Evolutionary conservation across 2,113 vertebrate genomes (phyloP), one percentile per base, ranked within the genome.

Genomic region (Crotophaga sulcirostris): DNA sequence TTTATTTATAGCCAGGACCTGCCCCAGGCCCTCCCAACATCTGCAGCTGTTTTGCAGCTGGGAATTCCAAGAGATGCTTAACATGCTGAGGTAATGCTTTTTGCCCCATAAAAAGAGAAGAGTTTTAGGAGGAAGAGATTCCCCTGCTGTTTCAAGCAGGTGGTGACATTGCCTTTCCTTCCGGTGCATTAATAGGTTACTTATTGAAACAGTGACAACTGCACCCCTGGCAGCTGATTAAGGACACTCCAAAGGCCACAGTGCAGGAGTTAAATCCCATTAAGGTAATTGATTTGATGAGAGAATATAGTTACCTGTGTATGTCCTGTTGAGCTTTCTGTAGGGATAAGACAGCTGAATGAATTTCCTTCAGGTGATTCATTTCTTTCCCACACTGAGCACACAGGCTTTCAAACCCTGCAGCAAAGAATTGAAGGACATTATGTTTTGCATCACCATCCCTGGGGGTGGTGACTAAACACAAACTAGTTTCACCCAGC

Each of bases 311-410:
- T 69, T 98, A 99, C 99, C 98, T 99, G 97, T 99, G 99, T 87
- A 99, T 99, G 75, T 99, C 99, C 93, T 98, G 98, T 96, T 99
- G 99, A 24, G 98, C 98, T 95, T 97, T 99, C 97, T 98, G 98
- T 93, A 99, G 98, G 20, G 99, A 98, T 60, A 98, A 96, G 79
- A 99, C 97, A 3, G 98, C 98, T 44, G 98, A 98, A 74, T 99
- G 99, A 51, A 99, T 98, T 66, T 98, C 97, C 66, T 98, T 98
- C 14, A 99, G 96, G 90, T 99, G 98, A 96, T 98, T 98, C 18
- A 90, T 97, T 90, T 99, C 99, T 96, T 98, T 98, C 81, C 96
- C 98, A 24, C 99, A 99, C 80, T 98, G 98, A 19, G 97, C 74
- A 1, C 99, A 99, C 8, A 98, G 98, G 63, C 96, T 98, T 79